These are phyloP conservation scores for Vultur gryphus DNA, from an alignment of 2,797 vertebrate genomes.

Conservation along the genomic window DNA sequence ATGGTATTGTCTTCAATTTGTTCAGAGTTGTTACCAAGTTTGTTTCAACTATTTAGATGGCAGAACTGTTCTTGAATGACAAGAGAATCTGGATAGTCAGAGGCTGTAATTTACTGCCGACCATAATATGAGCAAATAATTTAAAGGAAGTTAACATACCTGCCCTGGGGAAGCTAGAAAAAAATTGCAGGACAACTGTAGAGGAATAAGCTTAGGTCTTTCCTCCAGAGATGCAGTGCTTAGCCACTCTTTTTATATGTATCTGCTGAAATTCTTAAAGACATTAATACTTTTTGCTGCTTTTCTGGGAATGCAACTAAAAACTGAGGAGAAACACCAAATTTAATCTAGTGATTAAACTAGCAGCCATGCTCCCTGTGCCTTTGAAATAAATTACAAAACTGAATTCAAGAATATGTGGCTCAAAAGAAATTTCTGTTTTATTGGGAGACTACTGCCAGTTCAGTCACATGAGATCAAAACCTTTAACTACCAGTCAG, in stretches of 20 bases:
- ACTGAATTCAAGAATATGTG: background rate
- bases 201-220: background rate
- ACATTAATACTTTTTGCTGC: background rate
- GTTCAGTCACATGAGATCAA: background rate
- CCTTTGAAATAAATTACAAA: background rate
- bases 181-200: background rate
- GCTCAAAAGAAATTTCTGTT: background rate
- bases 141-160: background rate
- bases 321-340: background rate
- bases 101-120: background rate
- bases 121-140: background rate
- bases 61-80: background rate
- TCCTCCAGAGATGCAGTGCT: background rate
- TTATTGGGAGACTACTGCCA: background rate
- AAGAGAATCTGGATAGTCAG: background rate
- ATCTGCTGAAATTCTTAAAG: background rate
- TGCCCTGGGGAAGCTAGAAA: background rate
- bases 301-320: background rate
- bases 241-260: background rate
- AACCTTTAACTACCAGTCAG: background rate
- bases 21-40: background rate
- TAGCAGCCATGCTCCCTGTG: background rate
- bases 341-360: background rate
- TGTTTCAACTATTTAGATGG: background rate
- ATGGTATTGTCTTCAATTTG: background rate